Conservation (phyloP, 2,113 vertebrate species). For the Serilophus lunatus region DNA sequence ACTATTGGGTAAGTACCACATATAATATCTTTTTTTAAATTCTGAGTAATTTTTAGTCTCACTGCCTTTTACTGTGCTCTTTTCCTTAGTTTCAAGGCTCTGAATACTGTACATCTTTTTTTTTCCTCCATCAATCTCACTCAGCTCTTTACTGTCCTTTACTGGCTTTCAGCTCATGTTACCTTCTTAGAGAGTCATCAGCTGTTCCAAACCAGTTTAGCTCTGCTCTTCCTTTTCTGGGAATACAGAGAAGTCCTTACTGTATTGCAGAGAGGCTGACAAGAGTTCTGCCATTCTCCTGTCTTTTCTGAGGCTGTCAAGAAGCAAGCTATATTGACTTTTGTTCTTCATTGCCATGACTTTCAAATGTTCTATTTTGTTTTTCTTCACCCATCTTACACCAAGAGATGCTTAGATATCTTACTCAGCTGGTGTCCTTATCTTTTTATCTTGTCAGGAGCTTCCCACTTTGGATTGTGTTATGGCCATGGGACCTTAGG, state of each 20-base stretch:
- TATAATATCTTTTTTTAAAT: neutral
- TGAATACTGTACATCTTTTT: neutral
- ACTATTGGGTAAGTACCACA: conserved; percentile 89
- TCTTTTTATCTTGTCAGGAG: neutral
- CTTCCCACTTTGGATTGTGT: neutral
- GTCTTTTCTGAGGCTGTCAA: neutral
- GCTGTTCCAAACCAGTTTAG: neutral
- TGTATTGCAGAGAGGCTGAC: neutral
- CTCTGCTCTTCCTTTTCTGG: neutral
- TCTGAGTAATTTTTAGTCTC: neutral
- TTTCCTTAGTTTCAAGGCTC: neutral
- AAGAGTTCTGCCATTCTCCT: neutral
- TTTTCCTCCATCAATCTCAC: neutral
- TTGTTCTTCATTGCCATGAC: neutral
- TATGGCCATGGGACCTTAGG: neutral
- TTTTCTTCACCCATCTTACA: neutral
- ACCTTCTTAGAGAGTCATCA: neutral
- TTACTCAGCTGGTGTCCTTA: neutral
- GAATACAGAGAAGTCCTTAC: neutral
- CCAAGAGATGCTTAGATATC: neutral
- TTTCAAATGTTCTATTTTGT: neutral
- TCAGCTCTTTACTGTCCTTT: neutral
- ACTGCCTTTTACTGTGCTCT: neutral
- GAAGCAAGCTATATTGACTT: neutral
- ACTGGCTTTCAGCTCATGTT: neutral